These are phyloP conservation scores for Characodon lateralis DNA, from an alignment of 2,797 vertebrate species.

Conservation along the genomic window DNA sequence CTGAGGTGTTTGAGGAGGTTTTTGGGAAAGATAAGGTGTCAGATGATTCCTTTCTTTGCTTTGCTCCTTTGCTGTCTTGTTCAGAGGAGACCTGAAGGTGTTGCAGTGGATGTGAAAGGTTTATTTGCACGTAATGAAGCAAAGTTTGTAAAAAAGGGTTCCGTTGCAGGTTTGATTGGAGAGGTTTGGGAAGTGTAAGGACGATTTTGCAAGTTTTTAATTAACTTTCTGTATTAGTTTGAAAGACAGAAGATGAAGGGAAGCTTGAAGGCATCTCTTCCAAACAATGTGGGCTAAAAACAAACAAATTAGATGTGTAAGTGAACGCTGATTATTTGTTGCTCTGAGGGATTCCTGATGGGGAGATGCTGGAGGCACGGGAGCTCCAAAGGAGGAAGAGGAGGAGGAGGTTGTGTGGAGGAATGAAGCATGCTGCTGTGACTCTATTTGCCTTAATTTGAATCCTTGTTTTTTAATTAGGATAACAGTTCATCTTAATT, in stretches of 20 bases:
- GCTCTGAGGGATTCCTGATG: neutral
- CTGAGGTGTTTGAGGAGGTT: neutral
- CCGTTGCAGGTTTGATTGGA: too few relatives aligned
- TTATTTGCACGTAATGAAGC: neutral
- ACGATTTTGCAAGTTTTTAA: neutral
- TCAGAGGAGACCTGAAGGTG: neutral
- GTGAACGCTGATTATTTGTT: neutral
- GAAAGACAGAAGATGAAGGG: neutral
- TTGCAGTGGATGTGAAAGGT: neutral
- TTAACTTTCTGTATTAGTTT: neutral
- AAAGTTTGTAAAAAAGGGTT: neutral
- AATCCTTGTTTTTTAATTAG: slow-evolving; percentile 60
- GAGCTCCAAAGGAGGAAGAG: neutral
- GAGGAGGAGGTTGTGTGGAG: slow-evolving; percentile 43
- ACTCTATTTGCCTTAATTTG: slow-evolving; percentile 51
- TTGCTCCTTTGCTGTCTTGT: neutral
- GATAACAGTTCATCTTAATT: slow-evolving; percentile 62
- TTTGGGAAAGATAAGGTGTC: neutral
- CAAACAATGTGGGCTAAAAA: too few relatives aligned
- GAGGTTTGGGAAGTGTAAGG: too few relatives aligned
- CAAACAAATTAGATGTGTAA: too few relatives aligned
- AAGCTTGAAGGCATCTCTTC: neutral
- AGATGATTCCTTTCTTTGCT: neutral
- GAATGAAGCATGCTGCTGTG: slow-evolving; percentile 45
- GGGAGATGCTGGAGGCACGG: too few relatives aligned